Evolutionary conservation across 2,797 vertebrate species (phyloP).

Genomic region (Cyprinodon diabolis): DNA sequence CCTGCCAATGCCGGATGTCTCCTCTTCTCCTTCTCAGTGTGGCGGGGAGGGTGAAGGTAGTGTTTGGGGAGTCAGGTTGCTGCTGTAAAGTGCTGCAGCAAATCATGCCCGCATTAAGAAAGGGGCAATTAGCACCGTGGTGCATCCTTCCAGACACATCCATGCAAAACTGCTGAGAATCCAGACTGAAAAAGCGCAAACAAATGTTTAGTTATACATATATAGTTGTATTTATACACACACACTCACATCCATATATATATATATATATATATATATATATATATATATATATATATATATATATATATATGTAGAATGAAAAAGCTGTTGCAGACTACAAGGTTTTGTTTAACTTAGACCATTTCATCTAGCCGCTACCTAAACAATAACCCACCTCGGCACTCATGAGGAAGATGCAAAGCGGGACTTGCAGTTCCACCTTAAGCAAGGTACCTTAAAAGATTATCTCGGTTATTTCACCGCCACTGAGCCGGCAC

Average conservation of each 20-base stretch:
- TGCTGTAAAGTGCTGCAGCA: conserved; percentile 82
- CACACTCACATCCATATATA: too few relatives aligned
- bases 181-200: not conserved
- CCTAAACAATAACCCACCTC: conserved; percentile 49
- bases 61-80: conserved; percentile 63
- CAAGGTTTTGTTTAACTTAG: not conserved
- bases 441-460: conserved; percentile 99
- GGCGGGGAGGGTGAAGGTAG: conserved; percentile 36
- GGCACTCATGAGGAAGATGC: conserved; percentile 41
- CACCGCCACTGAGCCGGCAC: conserved; percentile 99
- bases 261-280: conserved; percentile 5
- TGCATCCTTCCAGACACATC: conserved; percentile 67
- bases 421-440: conserved; percentile 80
- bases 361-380: conserved; percentile 12
- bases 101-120: conserved; percentile 83
- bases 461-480: conserved; percentile 99
- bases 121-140: conserved; percentile 81
- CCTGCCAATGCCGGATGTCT: conserved; percentile 81
- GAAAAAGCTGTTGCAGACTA: not conserved
- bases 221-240: too few relatives aligned
- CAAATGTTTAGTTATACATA: not conserved
- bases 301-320: not conserved
- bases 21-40: conserved; percentile 73
- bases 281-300: not conserved
- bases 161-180: conserved; percentile 23